Base-by-base conservation (phyloP, 2,888 invertebrate genomes). In the Schrankia costaestrigalis region DNA sequence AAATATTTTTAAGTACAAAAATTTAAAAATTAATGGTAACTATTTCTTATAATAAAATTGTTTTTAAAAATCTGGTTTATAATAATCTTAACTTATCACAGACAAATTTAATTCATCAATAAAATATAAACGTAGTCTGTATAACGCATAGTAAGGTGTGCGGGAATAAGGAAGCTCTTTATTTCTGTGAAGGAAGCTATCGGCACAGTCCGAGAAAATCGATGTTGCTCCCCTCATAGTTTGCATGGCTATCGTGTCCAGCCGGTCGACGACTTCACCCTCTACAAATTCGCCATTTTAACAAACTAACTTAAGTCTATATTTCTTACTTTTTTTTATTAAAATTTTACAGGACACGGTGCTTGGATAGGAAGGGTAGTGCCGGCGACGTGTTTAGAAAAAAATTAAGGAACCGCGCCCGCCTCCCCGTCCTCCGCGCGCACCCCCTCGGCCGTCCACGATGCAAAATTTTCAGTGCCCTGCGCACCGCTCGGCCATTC, bases 151-250 rank as follows among this genome's bases (percentile, higher is more conserved):
- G 58, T 49, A 54, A 60, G 63, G 64, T 63, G 62, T 59, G 58
- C 60, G 65, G 61, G 63, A 67, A 66, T 57, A 68, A 62, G 71
- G 77, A 73, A 77, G 72, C 53, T 53, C 58, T 51, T 55, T 59
- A 63, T 61, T 62, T 62, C 55, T 52, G 56, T 54, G 57, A 52
- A 67, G 71, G 78, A 76, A 78, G 79, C 79, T 76, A 84, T 84
- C 81, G 82, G 76, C 72, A 74, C 71, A 73, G 84, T 83, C 81
- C 83, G 78, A 84, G 82, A 81, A 85, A 85, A 86, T 86, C 86
- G 81, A 85, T 86, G 72, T 60, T 64, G 65, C 76, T 71, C 82
- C 83, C 83, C 80, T 78, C 78, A 82, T 85, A 85, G 85, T 86
- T 86, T 86, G 86, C 86, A 86, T 86, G 83, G 75, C 59, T 67